A percentile compares a stretch with the other conserved stretches of the same genome.
Evolutionary conservation across 2,888 invertebrate genomes (phyloP).

Genomic region (Allolobophora icterica): DNA sequence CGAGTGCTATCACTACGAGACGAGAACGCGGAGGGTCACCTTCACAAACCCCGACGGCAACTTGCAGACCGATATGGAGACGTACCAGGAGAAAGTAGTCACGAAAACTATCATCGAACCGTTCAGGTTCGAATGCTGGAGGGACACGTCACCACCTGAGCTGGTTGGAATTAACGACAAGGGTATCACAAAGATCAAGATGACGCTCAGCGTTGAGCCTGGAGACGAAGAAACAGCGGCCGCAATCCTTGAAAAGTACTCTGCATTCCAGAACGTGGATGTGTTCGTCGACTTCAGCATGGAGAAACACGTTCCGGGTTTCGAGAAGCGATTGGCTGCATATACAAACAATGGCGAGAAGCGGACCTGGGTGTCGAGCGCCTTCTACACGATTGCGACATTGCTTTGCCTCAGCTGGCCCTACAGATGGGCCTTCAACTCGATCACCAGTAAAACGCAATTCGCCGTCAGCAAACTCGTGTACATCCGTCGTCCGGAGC

Average conservation of each 20-base stretch:
- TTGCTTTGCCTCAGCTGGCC: background rate
- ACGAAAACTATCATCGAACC: background rate
- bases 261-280: background rate
- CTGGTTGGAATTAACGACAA: background rate
- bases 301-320: background rate
- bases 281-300: background rate
- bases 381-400: background rate
- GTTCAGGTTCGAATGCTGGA: background rate
- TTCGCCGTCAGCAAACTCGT: background rate
- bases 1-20: constrained; percentile 18
- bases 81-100: constrained; percentile 31
- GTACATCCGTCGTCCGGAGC: background rate
- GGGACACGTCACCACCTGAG: background rate
- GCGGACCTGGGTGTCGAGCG: background rate
- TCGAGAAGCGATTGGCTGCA: constrained; percentile 3
- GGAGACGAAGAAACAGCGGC: background rate
- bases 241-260: background rate
- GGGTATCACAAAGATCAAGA: constrained; percentile 28
- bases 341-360: background rate
- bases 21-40: background rate
- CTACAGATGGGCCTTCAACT: constrained; percentile 4
- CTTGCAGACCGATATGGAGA: background rate
- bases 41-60: background rate
- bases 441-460: background rate
- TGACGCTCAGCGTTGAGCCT: constrained; percentile 10